Evolutionary conservation across 2,797 vertebrate genomes (phyloP), one percentile per base, ranked within the genome.

Genomic region (Poeciliopsis gracilis): DNA sequence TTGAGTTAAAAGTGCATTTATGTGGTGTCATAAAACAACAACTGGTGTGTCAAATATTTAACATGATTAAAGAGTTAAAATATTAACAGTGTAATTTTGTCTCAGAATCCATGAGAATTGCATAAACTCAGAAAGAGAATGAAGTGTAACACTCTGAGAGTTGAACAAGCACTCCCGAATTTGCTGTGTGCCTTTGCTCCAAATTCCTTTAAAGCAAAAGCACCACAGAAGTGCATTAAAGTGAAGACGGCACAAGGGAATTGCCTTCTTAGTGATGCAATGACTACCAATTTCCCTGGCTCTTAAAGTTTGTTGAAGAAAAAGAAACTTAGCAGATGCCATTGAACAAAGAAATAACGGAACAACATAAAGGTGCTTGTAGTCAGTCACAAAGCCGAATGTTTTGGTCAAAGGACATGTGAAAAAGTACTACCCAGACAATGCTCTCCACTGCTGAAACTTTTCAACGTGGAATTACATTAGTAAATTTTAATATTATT

Each of bases 141-240:
- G 3, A 53, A 53, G 51, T 25, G 23, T 53, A 53, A 53, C 23
- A 11, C 51, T 51, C 7, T 47, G 15, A 53, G 20, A 53, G 23
- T 53, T 53, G 23, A 53, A 25, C 10, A 25, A 53, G 51, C 23
- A 10, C 51, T 53, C 51, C 51, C 51, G 23, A 53, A 10, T 53
- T 53, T 25, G 51, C 51, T 53, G 51, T 74, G 73, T 70, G 69
- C 47, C 61, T 77, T 73, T 73, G 51, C 59, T 81, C 61, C 51
- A 73, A 61, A 75, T 45, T 51, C 72, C 46, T 61, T 71, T 77
- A 45, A 79, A 85, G 75, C 73, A 69, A 73, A 78, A 36, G 79
- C 73, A 78, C 28, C 57, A 72, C 66, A 83, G 72, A 73, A 82
- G 61, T 79, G 70, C 2, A 77, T 77, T 86, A 76, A 80, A 84